A percentile compares a stretch with the other conserved stretches of the same genome.
Evolutionary conservation across 2,797 vertebrate species (phyloP).

Genomic region (Arctocebus calabarensis): DNA sequence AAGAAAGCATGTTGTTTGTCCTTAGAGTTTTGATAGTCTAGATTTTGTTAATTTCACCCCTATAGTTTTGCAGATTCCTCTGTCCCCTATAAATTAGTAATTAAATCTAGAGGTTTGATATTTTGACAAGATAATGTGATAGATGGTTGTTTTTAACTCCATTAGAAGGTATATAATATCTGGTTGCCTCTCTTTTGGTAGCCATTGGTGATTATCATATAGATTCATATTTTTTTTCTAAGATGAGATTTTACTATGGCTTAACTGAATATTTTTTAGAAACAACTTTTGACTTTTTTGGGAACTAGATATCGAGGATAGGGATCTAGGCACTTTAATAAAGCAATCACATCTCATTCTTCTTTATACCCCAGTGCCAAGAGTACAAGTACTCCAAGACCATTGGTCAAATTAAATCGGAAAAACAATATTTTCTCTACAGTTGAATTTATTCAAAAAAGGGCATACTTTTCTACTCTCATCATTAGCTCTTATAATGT

Average conservation of each 20-base stretch:
- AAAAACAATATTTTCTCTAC: slow-evolving; percentile 46
- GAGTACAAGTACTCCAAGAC: slow-evolving; percentile 9
- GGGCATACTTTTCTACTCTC: slow-evolving; percentile 10
- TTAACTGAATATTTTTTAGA: slow-evolving; percentile 48
- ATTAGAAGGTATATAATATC: neutral
- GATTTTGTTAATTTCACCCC: slow-evolving; percentile 37
- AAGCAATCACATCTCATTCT: neutral
- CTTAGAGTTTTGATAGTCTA: slow-evolving; percentile 5
- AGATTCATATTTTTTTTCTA: slow-evolving; percentile 38
- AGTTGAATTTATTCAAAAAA: slow-evolving; percentile 40
- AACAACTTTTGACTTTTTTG: slow-evolving; percentile 41
- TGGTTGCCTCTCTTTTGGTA: slow-evolving; percentile 29
- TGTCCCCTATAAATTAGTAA: slow-evolving; percentile 2
- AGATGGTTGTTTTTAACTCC: slow-evolving; percentile 5
- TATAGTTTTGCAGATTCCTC: slow-evolving; percentile 24
- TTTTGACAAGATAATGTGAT: slow-evolving; percentile 5
- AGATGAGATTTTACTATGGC: slow-evolving; percentile 8
- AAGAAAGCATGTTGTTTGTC: slow-evolving; percentile 22
- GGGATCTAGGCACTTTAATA: neutral
- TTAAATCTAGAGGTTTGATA: slow-evolving; percentile 38
- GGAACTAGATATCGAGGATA: neutral
- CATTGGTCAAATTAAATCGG: slow-evolving; percentile 45
- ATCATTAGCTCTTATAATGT: slow-evolving; percentile 61
- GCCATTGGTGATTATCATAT: slow-evolving; percentile 9
- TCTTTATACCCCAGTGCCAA: neutral